Base-by-base conservation (phyloP, 1,140 invertebrate species). In the Euura saliciscinereae region DNA sequence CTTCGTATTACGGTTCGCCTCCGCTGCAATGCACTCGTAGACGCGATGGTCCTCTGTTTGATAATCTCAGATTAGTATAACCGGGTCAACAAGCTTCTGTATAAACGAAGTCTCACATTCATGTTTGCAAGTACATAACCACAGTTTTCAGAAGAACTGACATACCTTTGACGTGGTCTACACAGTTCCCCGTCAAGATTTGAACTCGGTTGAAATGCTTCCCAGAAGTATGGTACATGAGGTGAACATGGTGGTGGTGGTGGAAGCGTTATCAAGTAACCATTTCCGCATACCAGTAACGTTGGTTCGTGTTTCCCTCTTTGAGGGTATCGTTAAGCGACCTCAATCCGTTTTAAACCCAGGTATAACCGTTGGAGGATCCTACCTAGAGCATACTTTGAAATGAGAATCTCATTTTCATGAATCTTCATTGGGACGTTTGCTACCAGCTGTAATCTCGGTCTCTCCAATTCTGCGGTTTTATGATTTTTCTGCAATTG, bases 331-430 rank as follows among this genome's bases (percentile, higher is more conserved):
- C 13, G 8, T 59, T 59, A 59, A 59, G 51, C 13, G 51, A 59
- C 51, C 51, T 59, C 51, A 59, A 59, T 59, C 51, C 51, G 51
- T 3, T 59, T 59, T 4, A 59, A 59, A n/a, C 3, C 51, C 6
- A n/a, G 5, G 8, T 6, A 59, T 59, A 59, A 59, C 51, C 51
- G 51, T 3, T 59, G 5, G 8, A 59, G 51, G 28, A 28, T 59
- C 51, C 51, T 59, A 59, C 51, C 6, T 59, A 3, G 13, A 59
- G 13, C 51, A 59, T 59, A 59, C 51, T 59, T n/a, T 59, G 51
- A 59, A 59, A 59, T 59, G 51, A n/a, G 51, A 59, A 59, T 4
- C 51, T 59, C 51, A 59, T 59, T 59, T 59, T 59, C 51, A 59
- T 59, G 51, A 6, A 59, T 59, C 51, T 59, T 59, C 51, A 59